These are phyloP conservation scores for Drosophila seclusa DNA, from an alignment of 2,888 invertebrate genomes.

Conservation along the genomic window DNA sequence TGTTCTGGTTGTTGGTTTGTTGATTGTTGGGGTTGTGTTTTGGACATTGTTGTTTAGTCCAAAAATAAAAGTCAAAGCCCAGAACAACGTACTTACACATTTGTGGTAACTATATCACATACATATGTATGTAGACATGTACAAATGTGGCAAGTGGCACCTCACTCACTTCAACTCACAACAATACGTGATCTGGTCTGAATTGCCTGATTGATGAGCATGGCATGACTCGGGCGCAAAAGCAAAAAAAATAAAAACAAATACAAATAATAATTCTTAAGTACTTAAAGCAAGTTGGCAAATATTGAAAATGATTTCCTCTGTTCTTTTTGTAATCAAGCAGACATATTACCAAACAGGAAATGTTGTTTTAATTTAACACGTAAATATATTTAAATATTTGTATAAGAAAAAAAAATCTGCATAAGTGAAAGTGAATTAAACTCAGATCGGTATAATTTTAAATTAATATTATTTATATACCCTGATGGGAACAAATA, in stretches of 20 bases:
- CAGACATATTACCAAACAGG: background rate
- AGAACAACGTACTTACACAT: constrained; percentile 19
- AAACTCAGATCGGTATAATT: background rate
- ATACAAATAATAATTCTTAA: constrained; percentile 3
- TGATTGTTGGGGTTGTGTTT: constrained; percentile 30
- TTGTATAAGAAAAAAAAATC: background rate
- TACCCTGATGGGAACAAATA: background rate
- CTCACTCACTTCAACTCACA: constrained; percentile 48
- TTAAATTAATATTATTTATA: background rate
- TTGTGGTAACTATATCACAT: background rate
- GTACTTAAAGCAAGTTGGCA: background rate
- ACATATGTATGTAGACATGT: constrained; percentile 1
- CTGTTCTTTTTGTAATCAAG: constrained; percentile 1
- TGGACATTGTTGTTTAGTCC: constrained; percentile 52
- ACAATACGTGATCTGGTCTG: constrained; percentile 54
- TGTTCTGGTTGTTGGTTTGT: constrained; percentile 13
- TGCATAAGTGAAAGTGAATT: background rate
- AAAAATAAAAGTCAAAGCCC: constrained; percentile 67
- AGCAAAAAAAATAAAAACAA: background rate
- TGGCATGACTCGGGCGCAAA: background rate
- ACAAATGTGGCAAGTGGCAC: constrained; percentile 50
- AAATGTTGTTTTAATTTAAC: background rate
- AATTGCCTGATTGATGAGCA: constrained; percentile 60
- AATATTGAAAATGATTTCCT: constrained; percentile 11
- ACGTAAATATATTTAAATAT: background rate